Percentiles rank a stretch among this genome's conserved stretches.
Conservation (phyloP, 2,888 invertebrate genomes). For the Calliphora vomitoria region DNA sequence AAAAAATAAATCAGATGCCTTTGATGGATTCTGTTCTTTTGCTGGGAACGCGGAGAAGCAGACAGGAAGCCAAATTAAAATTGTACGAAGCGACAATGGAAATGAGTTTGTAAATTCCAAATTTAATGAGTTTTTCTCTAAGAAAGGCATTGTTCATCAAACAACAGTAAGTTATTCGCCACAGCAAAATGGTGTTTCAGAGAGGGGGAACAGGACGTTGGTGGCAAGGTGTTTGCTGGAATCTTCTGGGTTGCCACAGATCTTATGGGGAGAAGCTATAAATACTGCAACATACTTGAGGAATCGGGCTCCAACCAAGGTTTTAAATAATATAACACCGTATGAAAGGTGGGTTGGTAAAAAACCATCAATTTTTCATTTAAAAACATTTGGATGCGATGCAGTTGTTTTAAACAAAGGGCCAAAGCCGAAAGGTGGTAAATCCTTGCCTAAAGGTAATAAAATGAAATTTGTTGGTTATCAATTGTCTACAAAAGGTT, state of each 20-base stretch:
- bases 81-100: too few species aligned
- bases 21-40: slow-evolving; percentile 37
- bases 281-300: slow-evolving; percentile 53
- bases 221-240: slow-evolving; percentile 59
- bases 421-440: slow-evolving; percentile 32
- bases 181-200: slow-evolving; percentile 54
- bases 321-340: slow-evolving; percentile 37
- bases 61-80: too few species aligned
- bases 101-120: slow-evolving; percentile 44
- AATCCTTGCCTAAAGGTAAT: slow-evolving; percentile 53
- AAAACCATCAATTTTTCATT: slow-evolving; percentile 36
- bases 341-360: slow-evolving; percentile 53
- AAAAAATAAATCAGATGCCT: slow-evolving; percentile 47
- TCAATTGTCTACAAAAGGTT: too few species aligned
- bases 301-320: slow-evolving; percentile 61
- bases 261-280: slow-evolving; percentile 56
- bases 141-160: slow-evolving; percentile 33
- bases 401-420: slow-evolving; percentile 48
- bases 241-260: slow-evolving; percentile 38
- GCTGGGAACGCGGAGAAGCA: slow-evolving; percentile 43
- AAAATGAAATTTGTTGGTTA: too few species aligned
- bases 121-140: slow-evolving; percentile 23
- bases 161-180: slow-evolving; percentile 45
- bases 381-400: slow-evolving; percentile 56
- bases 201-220: slow-evolving; percentile 49